These are phyloP conservation scores for Platygyra sinensis DNA, from an alignment of 64 coral and sea anemone genomes.

Conservation along the genomic window DNA sequence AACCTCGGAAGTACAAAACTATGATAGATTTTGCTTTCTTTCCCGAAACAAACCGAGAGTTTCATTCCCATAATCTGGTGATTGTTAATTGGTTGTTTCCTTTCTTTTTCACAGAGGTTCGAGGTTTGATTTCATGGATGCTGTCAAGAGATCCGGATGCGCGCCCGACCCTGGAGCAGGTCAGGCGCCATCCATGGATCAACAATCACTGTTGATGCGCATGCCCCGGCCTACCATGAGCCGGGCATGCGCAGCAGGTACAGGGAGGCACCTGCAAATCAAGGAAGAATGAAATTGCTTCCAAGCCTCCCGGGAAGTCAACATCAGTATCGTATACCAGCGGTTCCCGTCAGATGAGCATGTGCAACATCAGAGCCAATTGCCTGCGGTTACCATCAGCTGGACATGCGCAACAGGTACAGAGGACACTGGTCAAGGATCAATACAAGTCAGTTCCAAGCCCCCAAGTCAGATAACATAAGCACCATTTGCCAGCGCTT, in stretches of 20 bases:
- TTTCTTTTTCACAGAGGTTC: slow-evolving; percentile 19
- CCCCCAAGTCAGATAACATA: too few relatives aligned
- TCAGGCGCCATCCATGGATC: slow-evolving; percentile 11
- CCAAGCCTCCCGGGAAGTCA: neutral
- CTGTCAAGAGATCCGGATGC: slow-evolving; percentile 34
- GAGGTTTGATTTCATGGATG: slow-evolving; percentile 29
- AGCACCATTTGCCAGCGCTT: too few relatives aligned
- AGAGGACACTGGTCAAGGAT: too few relatives aligned
- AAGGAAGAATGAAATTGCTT: neutral
- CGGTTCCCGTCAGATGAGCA: neutral
- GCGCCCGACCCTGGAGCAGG: slow-evolving; percentile 30
- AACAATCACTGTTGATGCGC: neutral
- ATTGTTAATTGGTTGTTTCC: neutral
- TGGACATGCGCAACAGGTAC: too few relatives aligned
- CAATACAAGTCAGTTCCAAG: too few relatives aligned
- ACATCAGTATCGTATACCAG: neutral
- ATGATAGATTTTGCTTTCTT: too few relatives aligned
- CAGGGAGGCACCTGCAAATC: neutral
- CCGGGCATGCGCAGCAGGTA: neutral
- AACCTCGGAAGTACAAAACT: too few relatives aligned
- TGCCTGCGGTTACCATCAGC: too few relatives aligned
- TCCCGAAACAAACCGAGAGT: neutral
- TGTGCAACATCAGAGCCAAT: too few relatives aligned
- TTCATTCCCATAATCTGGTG: neutral
- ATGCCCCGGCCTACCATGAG: neutral